Evolutionary conservation across 2,113 vertebrate genomes (phyloP), one percentile per base, ranked within the genome.

Genomic region (Xyrauchen texanus): DNA sequence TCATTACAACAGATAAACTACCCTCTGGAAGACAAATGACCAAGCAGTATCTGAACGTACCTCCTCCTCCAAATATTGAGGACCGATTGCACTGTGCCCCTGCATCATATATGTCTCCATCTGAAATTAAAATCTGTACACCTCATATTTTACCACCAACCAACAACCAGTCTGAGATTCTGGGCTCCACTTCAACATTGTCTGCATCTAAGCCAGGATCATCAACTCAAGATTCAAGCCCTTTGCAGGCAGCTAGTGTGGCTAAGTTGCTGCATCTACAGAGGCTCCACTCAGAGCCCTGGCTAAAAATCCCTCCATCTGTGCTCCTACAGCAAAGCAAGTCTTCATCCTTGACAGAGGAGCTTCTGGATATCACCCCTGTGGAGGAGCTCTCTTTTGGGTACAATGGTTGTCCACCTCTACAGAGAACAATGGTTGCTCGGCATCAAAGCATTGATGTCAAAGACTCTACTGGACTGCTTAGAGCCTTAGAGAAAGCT

Each of bases 21-120:
- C 86, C 88, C 0, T 93, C 93, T 0, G 95, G 95, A n/a, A 91
- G 89, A 78, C 94, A 95, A 73, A 94, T 89, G 16, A 95, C 93
- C 0, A 94, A 92, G 61, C 96, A 97, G 87, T 96, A 95, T 84
- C 87, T 96, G 16, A 97, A 96, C 0, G 81, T 95, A 55, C 94
- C 94, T 60, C 96, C 95, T 13, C 87, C 89, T 7, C 83, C 90
- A 68, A 93, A 95, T 16, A 84, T 90, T 0, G 93, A 94, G 13
- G 92, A 90, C 15, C 81, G 86, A 34, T 7, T 91, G 68, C 85
- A 89, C 80, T 88, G 60, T 44, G 85, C 86, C 34, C 79, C 88
- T 0, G 21, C 46, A 0, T 73, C 90, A 44, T 93, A 89, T 82
- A 86, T 85, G 82, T 93, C 91, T 0, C 91, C 93, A 0, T 92